A percentile compares a stretch with the other conserved stretches of the same genome.
These are phyloP conservation scores for Myripristis jacobus DNA, from an alignment of 2,797 vertebrate genomes.

Conservation along the genomic window DNA sequence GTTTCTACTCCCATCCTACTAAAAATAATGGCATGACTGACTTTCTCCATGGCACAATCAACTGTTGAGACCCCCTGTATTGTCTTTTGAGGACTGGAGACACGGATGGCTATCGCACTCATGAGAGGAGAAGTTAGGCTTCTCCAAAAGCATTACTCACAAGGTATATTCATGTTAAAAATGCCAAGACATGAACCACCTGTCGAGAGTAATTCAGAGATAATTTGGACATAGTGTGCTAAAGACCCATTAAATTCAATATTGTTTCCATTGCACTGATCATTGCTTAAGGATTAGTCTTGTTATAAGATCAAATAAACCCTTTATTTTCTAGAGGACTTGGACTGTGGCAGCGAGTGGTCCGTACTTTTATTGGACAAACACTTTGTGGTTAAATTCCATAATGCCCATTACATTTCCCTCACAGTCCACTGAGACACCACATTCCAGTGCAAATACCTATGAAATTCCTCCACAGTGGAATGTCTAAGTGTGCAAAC, in stretches of 20 bases:
- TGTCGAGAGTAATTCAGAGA: neutral
- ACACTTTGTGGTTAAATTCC: constrained; percentile 44
- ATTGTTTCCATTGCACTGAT: neutral
- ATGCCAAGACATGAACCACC: neutral
- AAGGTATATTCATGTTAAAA: neutral
- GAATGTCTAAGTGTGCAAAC: constrained; percentile 79
- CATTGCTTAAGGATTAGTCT: neutral
- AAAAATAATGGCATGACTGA: constrained; percentile 48
- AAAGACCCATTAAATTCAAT: neutral
- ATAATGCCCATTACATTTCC: constrained; percentile 38
- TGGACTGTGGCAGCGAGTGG: neutral
- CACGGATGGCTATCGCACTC: neutral
- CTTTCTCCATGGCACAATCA: constrained; percentile 36
- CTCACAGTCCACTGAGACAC: constrained; percentile 59
- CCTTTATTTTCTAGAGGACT: constrained; percentile 1
- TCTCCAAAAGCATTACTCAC: neutral
- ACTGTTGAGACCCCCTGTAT: constrained; percentile 24
- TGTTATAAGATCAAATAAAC: neutral
- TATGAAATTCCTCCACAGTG: constrained; percentile 64
- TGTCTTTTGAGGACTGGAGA: constrained; percentile 7
- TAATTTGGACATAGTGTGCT: neutral
- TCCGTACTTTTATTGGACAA: constrained; percentile 15
- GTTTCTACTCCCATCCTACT: constrained; percentile 53
- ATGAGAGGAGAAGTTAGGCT: neutral
- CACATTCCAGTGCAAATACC: constrained; percentile 77